Evolutionary conservation across 2,797 vertebrate genomes (phyloP), one percentile per base, ranked within the genome.

Genomic region (Fratercula arctica): DNA sequence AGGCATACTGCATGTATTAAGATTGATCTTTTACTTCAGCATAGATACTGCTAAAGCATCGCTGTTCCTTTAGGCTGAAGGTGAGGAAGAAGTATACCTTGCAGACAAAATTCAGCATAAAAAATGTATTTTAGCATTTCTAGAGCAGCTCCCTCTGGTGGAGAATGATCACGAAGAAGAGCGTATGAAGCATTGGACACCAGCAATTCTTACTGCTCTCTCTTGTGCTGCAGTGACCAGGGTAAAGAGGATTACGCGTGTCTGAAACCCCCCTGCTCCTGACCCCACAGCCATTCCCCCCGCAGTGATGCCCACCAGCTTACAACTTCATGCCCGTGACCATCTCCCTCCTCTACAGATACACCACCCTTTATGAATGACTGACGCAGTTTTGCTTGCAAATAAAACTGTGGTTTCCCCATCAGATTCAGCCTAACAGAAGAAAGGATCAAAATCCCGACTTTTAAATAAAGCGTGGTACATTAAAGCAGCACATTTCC

Each of bases 21-120:
- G 78, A 81, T 85, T 78, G 61, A 89, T 95, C 68, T 93, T 94
- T 81, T 91, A 73, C 33, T 73, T 93, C 83, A 87, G 63, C 29
- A 87, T 33, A 53, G 37, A 75, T 51, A 51, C 26, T 72, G 86
- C 87, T 82, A 57, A 93, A 93, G 81, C 41, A 85, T 68, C 20
- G 13, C 29, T 76, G 9, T 76, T 86, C 57, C 35, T 67, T 78
- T 63, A 75, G 48, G 73, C 37, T 87, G 75, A 84, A 89, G 74
- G 75, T 53, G 28, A 89, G 10, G 28, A 82, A 53, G 46, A 94
- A 70, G 23, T 50, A 9, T 11, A 41, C 31, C 59, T 67, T 60
- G 37, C 92, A 85, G 26, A 5, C 41, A 76, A 92, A 96, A 89
- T 35, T 89, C 37, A 37, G 23, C 37, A 29, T 37, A 37, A 51